These are phyloP conservation scores for Grantiella picta DNA, from an alignment of 2,113 vertebrate genomes.

Conservation along the genomic window DNA sequence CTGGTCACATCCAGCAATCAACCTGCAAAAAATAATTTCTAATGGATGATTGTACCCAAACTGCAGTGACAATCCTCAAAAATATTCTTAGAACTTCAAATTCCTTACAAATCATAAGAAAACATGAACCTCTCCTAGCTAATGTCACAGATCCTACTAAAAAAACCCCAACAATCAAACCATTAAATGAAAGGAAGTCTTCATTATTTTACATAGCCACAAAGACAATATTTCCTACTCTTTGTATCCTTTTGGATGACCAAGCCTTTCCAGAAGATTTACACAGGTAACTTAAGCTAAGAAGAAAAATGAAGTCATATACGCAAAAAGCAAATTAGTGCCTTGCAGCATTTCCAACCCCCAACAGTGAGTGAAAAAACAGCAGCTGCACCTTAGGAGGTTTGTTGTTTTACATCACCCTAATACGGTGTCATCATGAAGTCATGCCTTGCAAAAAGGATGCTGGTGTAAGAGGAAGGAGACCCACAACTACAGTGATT, in stretches of 20 bases:
- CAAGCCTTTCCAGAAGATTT: neutral
- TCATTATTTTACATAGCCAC: neutral
- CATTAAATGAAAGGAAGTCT: neutral
- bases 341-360: neutral
- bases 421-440: accelerated
- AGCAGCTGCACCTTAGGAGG: neutral
- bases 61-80: neutral
- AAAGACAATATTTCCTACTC: accelerated
- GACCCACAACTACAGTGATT: neutral
- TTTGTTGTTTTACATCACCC: neutral
- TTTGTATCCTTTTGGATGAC: neutral
- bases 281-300: neutral
- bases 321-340: neutral
- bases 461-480: neutral
- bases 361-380: accelerated
- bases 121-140: neutral
- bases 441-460: neutral
- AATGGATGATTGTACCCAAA: neutral
- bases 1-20: neutral
- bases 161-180: neutral
- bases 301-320: neutral
- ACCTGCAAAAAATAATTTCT: neutral
- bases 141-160: neutral
- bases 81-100: neutral
- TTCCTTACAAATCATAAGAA: neutral